Evolutionary conservation across 2,113 vertebrate species (phyloP).

Genomic region (Poeciliopsis retropinna): DNA sequence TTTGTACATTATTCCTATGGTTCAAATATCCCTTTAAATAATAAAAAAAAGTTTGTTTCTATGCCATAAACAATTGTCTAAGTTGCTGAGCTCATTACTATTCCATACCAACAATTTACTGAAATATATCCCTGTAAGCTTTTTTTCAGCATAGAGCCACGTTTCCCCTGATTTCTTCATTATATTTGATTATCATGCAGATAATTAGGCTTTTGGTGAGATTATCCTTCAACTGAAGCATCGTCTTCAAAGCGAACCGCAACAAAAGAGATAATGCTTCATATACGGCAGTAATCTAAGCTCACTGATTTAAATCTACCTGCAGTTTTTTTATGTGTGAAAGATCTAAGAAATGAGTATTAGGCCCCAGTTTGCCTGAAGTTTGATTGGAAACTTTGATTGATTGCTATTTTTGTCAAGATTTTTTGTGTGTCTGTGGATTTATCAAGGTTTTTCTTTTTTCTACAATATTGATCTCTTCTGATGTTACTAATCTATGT

Average conservation of each 20-base stretch:
- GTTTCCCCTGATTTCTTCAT: slow-evolving; percentile 3
- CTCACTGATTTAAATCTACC: slow-evolving; percentile 1
- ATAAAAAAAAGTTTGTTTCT: too few species aligned
- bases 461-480: background rate
- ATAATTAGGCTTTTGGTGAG: slow-evolving; percentile 1
- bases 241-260: background rate
- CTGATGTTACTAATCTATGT: background rate
- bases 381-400: slow-evolving; percentile 19
- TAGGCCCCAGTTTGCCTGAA: slow-evolving; percentile 22
- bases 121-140: slow-evolving; percentile 8
- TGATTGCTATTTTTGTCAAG: slow-evolving; percentile 24
- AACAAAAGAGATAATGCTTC: background rate
- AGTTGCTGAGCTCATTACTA: slow-evolving; percentile 2
- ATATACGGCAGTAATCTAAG: slow-evolving; percentile 16
- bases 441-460: slow-evolving; percentile 5
- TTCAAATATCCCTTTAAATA: too few species aligned
- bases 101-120: slow-evolving; percentile 8
- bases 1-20: too few species aligned
- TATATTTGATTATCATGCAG: slow-evolving; percentile 29
- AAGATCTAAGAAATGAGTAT: slow-evolving; percentile 30
- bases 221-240: slow-evolving; percentile 10
- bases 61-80: too few species aligned
- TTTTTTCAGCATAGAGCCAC: background rate
- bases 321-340: slow-evolving; percentile 4
- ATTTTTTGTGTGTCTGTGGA: slow-evolving; percentile 7